Base-by-base conservation (phyloP, 2,797 vertebrate species). In the Myotis pilosus region DNA sequence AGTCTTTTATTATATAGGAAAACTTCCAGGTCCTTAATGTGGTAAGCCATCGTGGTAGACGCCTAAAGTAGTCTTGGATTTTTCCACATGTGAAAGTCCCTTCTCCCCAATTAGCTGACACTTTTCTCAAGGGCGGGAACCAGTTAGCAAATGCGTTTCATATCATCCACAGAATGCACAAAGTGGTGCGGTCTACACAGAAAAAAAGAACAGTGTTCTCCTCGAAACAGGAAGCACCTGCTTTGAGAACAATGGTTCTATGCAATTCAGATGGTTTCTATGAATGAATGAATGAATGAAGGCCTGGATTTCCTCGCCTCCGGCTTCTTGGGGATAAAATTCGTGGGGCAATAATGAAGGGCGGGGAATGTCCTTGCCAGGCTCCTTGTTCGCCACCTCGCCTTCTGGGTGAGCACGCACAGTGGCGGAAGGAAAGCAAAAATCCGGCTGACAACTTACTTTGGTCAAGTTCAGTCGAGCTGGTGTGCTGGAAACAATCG, bases 31-130 rank as follows among this genome's bases (percentile, higher is more conserved):
- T 49, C 53, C 20, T 81, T 41, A 36, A 49, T 25, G 30, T 64
- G 1, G 33, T 23, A 47, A 72, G 38, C 3, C 2, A 13, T 0
- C 11, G 1, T 13, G 19, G 6, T 33, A 47, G 38, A 1, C 64
- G 5, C 8, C 41, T 74, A 60, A 44, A 28, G 38, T 23, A 82
- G 13, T 11, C 17, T 5, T 69, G 33, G 22, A 76, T 76, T 55
- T 87, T 64, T 75, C 19, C 33, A 89, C 25, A 10, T 49, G 11
- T 23, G 38, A 66, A 87, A 76, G 15, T 36, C 23, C 55, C 69
- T 79, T 80, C 71, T 38, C 8, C 10, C 9, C 33, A 36, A 2
- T 62, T 71, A 79, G 33, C 62, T 16, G 82, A 19, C 16, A 38
- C 38, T 4, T 55, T 68, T 62, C 87, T 82, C 49, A 92, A 88